These are phyloP conservation scores for Caenorhabditis angaria DNA, from an alignment of 2,888 invertebrate genomes.

Conservation along the genomic window DNA sequence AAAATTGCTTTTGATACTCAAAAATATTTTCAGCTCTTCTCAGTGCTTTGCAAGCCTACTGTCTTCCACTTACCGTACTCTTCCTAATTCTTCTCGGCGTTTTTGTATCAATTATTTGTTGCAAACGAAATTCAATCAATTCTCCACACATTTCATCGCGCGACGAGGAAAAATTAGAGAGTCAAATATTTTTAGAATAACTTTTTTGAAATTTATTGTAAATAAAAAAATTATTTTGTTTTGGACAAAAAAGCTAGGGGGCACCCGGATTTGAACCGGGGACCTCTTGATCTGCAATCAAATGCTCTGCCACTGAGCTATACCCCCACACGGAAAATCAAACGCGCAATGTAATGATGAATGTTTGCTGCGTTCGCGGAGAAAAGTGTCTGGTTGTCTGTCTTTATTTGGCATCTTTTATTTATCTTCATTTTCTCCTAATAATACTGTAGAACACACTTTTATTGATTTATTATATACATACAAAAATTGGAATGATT, in stretches of 20 bases:
- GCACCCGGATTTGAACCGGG: constrained; percentile 69
- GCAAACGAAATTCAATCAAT: not conserved
- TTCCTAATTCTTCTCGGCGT: constrained; percentile 5
- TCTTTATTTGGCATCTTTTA: not conserved
- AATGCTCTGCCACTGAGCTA: constrained; percentile 72
- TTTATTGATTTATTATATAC: not conserved
- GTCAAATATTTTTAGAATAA: not conserved
- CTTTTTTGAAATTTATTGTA: not conserved
- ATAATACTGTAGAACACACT: too few species aligned
- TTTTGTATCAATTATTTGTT: constrained; percentile 10
- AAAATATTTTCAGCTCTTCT: constrained; percentile 16
- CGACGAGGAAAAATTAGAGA: not conserved
- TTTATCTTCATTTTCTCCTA: too few species aligned
- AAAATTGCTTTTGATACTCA: too few species aligned
- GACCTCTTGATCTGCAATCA: constrained; percentile 72
- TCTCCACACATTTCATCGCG: not conserved
- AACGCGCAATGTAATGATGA: not conserved
- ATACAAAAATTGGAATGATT: not conserved
- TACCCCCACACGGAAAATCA: constrained; percentile 45
- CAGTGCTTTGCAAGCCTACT: constrained; percentile 5
- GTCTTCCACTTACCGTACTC: constrained; percentile 9
- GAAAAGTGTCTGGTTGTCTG: not conserved
- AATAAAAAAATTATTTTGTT: constrained; percentile 15
- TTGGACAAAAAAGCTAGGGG: constrained; percentile 54
- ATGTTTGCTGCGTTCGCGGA: not conserved